phyloP scores from a whole-genome alignment of 2,888 invertebrate species.

The Anthophora plumipes region DNA sequence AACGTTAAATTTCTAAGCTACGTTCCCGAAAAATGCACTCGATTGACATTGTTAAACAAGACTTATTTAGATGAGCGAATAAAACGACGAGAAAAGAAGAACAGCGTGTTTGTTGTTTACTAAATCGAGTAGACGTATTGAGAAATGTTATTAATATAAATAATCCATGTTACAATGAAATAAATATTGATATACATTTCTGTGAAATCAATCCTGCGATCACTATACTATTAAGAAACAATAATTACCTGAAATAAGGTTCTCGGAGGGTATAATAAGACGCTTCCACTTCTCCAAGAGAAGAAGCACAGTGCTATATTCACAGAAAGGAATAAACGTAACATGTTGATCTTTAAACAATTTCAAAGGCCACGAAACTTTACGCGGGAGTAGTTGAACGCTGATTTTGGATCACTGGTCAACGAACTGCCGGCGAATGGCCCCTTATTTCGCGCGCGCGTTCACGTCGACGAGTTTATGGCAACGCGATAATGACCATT shows the following conservation, averaged over 20 bases:
- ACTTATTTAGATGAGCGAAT: too few relatives aligned
- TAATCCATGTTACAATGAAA: too few relatives aligned
- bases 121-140: too few relatives aligned
- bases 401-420: conserved; percentile 77
- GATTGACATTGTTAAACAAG: too few relatives aligned
- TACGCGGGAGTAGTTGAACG: conserved; percentile 74
- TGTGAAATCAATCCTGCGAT: too few relatives aligned
- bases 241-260: conserved; percentile 78
- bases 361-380: conserved; percentile 49
- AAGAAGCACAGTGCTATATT: conserved; percentile 29
- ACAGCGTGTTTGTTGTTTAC: too few relatives aligned
- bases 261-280: conserved; percentile 77
- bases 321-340: conserved; percentile 9
- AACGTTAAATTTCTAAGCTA: too few relatives aligned
- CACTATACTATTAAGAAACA: background rate
- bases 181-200: too few relatives aligned
- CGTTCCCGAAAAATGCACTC: too few relatives aligned
- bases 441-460: conserved; percentile 15
- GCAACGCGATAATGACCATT: conserved; percentile 64
- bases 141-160: too few relatives aligned
- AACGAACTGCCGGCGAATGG: conserved; percentile 67
- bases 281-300: conserved; percentile 60
- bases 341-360: conserved; percentile 41
- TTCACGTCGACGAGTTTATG: conserved; percentile 60
- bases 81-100: too few relatives aligned